phyloP scores from a whole-genome alignment of 2,113 vertebrate species.

The Oncorhynchus nerka region DNA sequence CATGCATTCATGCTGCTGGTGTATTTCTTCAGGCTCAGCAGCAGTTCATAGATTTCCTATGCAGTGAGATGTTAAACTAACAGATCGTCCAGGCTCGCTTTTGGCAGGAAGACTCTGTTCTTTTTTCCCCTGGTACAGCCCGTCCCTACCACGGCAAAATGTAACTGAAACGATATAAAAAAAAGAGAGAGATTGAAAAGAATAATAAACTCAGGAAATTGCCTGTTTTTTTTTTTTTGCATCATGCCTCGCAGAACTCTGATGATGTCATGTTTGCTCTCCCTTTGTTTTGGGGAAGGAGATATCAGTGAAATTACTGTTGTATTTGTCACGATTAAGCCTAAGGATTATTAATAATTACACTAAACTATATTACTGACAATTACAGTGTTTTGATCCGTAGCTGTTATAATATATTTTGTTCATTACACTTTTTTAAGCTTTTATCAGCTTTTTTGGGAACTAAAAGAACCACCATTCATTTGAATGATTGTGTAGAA shows the following conservation, averaged over 20 bases:
- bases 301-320: conserved; percentile 36
- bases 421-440: conserved; percentile 7
- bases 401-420: conserved; percentile 11
- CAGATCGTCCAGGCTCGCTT: not conserved
- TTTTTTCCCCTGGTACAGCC: conserved; percentile 26
- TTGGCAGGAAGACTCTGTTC: conserved; percentile 19
- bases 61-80: conserved; percentile 21
- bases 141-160: conserved; percentile 51
- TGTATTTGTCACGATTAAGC: conserved; percentile 59
- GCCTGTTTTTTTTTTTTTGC: conserved; percentile 63
- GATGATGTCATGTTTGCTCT: conserved; percentile 54
- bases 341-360: conserved; percentile 57
- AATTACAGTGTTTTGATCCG: conserved; percentile 40
- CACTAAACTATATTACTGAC: conserved; percentile 40
- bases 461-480: not conserved
- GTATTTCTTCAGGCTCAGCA: conserved; percentile 8
- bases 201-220: conserved; percentile 76
- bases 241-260: conserved; percentile 54
- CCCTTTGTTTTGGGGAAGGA: conserved; percentile 38
- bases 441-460: conserved; percentile 3
- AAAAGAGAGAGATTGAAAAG: conserved; percentile 51
- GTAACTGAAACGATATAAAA: conserved; percentile 43
- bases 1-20: conserved; percentile 20
- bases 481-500: not conserved
- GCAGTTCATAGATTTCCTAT: conserved; percentile 10